Evolutionary conservation across 2,113 vertebrate species (phyloP), one percentile per base, ranked within the genome.

Genomic region (Hymenochirus boettgeri): DNA sequence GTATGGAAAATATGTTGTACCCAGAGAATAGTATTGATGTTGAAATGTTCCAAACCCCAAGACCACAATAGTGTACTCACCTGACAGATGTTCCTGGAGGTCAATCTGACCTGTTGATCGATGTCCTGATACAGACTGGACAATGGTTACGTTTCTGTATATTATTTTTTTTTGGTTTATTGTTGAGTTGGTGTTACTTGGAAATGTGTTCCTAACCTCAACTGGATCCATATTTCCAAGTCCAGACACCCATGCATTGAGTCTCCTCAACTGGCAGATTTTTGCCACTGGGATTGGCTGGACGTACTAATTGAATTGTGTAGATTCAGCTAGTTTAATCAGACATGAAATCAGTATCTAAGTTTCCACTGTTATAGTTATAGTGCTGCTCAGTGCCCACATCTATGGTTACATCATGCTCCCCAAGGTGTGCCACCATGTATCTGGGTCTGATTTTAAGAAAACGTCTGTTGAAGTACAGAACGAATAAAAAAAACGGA

Each of bases 181-280:
- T n/a, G n/a, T n/a, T n/a, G n/a, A n/a, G n/a, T n/a, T n/a, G n/a
- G n/a, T n/a, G n/a, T n/a, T n/a, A n/a, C n/a, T n/a, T n/a, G n/a
- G n/a, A n/a, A n/a, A n/a, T n/a, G n/a, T n/a, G n/a, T n/a, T n/a
- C n/a, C n/a, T 65, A 76, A 24, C 53, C 37, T 29, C 57, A 74
- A 25, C 52, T 17, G 53, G 62, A 27, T n/a, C n/a, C 18, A 57
- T 61, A 29, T 82, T 80, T 2, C 75, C 75, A 73, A 71, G 75
- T 10, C 75, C 75, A 1, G 75, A 76, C 12, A 73, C 69, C 31
- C 2, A 71, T 37, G 4, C 73, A 75, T 2, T 7, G 1, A 3
- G 10, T 35, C 12, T 69, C 73, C 1, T 31, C n/a, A 1, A 12
- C n/a, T 1, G 70, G 31, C 75, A 74, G 33, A n/a, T 42, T 8